Evolutionary conservation across 64 coral and sea anemone species (phyloP).

Genomic region (Actinia tenebrosa): DNA sequence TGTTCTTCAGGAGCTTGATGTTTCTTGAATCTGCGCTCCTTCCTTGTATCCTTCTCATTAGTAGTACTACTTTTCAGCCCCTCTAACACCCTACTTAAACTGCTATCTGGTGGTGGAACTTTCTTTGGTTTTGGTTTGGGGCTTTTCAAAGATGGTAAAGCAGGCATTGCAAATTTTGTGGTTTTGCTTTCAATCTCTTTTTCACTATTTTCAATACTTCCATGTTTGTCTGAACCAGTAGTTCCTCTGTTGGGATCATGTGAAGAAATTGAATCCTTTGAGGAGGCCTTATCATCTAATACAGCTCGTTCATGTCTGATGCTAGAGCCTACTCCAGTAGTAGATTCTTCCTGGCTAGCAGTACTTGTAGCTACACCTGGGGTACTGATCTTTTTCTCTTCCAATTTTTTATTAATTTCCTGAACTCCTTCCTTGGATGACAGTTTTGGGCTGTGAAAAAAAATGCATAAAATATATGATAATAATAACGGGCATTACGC

Average conservation of each 20-base stretch:
- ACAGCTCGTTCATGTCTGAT: background rate
- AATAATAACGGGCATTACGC: too few relatives aligned
- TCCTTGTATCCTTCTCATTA: background rate
- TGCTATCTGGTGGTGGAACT: background rate
- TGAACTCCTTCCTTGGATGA: background rate
- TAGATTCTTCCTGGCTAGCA: background rate
- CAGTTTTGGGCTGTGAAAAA: background rate
- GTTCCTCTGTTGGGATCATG: background rate
- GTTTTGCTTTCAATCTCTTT: background rate
- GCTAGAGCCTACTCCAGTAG: background rate
- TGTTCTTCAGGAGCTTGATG: background rate
- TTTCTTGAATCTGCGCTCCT: background rate
- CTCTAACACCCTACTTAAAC: constrained; percentile 16
- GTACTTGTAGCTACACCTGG: background rate
- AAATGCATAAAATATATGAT: background rate
- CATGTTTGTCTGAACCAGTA: background rate
- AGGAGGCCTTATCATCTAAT: background rate
- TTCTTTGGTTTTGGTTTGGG: background rate
- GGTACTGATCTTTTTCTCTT: background rate
- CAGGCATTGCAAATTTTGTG: constrained; percentile 45
- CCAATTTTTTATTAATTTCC: background rate
- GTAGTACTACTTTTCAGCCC: background rate
- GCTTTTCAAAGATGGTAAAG: background rate
- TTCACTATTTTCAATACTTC: background rate
- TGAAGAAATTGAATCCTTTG: background rate